Conservation (phyloP, 2,888 invertebrate species). For the Watsonalla cultraria region DNA sequence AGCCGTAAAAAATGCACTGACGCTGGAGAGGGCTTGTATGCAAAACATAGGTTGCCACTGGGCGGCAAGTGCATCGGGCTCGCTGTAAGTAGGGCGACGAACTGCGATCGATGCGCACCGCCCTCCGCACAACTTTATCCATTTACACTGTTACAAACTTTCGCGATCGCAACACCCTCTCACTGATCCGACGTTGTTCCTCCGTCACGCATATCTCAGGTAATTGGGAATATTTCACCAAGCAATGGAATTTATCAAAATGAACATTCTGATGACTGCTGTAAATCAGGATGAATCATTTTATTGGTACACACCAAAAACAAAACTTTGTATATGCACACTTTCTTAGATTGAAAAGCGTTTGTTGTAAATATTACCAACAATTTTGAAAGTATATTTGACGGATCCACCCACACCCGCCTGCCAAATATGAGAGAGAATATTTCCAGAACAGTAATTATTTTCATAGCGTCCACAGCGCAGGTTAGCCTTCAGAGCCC, state of each 20-base stretch:
- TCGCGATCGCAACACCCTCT: slow-evolving; percentile 58
- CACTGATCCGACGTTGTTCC: slow-evolving; percentile 20
- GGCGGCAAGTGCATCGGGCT: slow-evolving; percentile 64
- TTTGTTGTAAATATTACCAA: no score
- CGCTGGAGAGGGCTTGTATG: slow-evolving; percentile 18
- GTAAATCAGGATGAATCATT: no score
- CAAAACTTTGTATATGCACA: no score
- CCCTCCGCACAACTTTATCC: slow-evolving; percentile 73
- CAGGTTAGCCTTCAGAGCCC: slow-evolving; percentile 28
- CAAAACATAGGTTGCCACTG: slow-evolving; percentile 53
- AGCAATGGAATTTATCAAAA: no score
- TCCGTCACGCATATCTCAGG: slow-evolving; percentile 12
- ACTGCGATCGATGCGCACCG: slow-evolving; percentile 74
- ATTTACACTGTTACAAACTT: slow-evolving; percentile 71
- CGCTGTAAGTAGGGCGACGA: slow-evolving; percentile 76
- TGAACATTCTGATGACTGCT: no score
- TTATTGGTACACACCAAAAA: no score
- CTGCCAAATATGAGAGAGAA: no score
- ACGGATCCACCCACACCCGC: no score
- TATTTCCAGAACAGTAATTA: slow-evolving; percentile 45
- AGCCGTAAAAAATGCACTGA: no score
- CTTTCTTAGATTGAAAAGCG: no score
- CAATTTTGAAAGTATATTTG: no score
- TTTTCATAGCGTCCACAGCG: slow-evolving; percentile 42
- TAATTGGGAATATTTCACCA: not conserved